Conservation (phyloP, 2,888 invertebrate genomes). For the Dicyrtoma fusca region DNA sequence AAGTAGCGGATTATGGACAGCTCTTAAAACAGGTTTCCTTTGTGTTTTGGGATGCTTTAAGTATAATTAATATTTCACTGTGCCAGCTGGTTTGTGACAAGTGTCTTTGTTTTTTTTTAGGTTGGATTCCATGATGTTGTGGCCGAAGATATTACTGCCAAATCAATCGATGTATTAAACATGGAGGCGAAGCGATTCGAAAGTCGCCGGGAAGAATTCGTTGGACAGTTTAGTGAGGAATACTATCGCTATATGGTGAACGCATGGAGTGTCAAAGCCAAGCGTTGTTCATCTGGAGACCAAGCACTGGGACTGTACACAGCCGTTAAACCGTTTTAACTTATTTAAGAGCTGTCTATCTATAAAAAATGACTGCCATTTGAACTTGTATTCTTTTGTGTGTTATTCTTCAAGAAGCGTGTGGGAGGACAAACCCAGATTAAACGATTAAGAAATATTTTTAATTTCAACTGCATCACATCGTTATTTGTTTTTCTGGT, state of each 20-base stretch:
- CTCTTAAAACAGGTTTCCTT: constrained; percentile 59
- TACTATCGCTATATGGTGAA: constrained; percentile 62
- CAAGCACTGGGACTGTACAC: constrained; percentile 53
- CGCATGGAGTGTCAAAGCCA: constrained; percentile 62
- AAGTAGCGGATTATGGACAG: constrained; percentile 58
- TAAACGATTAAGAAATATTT: too few relatives aligned
- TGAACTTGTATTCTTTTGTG: too few relatives aligned
- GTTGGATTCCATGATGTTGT: constrained; percentile 62
- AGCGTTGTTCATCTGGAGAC: constrained; percentile 60
- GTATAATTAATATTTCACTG: neutral
- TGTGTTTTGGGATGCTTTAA: neutral
- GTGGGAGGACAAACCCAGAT: too few relatives aligned
- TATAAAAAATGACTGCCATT: too few relatives aligned
- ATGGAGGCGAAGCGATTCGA: constrained; percentile 61
- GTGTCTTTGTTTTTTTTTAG: constrained; percentile 15
- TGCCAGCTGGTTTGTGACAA: neutral
- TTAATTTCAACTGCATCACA: too few relatives aligned
- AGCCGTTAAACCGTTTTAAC: constrained; percentile 8
- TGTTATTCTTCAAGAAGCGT: too few relatives aligned
- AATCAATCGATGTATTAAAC: constrained; percentile 62
- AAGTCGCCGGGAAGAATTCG: constrained; percentile 61
- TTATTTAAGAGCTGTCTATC: too few relatives aligned
- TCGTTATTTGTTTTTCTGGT: too few relatives aligned
- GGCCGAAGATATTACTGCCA: constrained; percentile 62
- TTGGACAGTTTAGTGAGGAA: constrained; percentile 62